A percentile compares a stretch with the other conserved stretches of the same genome.
These are phyloP conservation scores for Tokudaia muenninki DNA, from an alignment of 2,797 vertebrate genomes.

Conservation along the genomic window DNA sequence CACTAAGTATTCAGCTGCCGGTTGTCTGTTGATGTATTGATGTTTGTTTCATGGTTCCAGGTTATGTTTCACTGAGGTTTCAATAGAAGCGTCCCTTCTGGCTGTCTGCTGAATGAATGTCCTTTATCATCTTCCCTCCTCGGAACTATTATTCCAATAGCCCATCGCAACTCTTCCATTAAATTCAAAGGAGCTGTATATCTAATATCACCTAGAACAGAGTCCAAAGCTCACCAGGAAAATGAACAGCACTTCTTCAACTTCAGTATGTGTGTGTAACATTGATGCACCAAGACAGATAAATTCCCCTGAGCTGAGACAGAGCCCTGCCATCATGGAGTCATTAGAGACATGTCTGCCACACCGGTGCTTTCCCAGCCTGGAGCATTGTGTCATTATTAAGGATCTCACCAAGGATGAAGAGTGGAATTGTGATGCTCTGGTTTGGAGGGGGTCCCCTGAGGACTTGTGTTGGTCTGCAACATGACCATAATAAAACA, in stretches of 20 bases:
- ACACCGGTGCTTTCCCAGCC: not conserved
- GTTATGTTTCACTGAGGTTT: conserved; percentile 65
- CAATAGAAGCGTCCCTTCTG: conserved; percentile 10
- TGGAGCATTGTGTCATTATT: not conserved
- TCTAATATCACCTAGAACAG: not conserved
- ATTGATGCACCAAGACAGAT: not conserved
- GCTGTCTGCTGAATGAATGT: not conserved
- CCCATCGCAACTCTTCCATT: not conserved
- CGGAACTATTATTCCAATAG: not conserved
- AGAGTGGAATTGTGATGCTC: not conserved
- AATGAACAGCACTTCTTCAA: not conserved
- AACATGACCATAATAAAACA: not conserved
- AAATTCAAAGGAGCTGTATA: not conserved
- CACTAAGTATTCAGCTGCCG: conserved; percentile 52
- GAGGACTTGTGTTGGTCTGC: not conserved
- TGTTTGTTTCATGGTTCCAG: not conserved
- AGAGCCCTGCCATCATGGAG: not conserved
- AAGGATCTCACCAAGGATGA: not conserved
- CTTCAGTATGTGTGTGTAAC: not conserved
- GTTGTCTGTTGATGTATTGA: conserved; percentile 20
- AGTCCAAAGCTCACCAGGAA: conserved; percentile 20
- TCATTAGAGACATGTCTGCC: not conserved
- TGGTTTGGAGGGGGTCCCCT: not conserved
- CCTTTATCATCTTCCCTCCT: not conserved
- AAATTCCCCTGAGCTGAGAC: not conserved